Percentiles rank a stretch among this genome's conserved stretches.
phyloP scores from a whole-genome alignment of 2,113 vertebrate genomes.

The Apteryx owenii region DNA sequence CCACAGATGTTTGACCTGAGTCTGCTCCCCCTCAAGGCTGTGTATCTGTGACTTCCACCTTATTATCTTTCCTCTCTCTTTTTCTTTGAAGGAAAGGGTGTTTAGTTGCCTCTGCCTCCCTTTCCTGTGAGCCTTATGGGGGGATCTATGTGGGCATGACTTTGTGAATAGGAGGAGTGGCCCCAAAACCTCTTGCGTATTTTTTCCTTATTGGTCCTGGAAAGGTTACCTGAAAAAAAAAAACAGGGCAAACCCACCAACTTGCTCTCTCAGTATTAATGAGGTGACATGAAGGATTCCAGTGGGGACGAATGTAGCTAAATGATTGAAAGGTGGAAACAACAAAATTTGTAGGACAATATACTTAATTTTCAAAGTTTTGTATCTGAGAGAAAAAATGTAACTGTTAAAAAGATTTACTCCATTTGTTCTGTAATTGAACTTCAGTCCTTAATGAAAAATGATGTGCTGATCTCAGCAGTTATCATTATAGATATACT shows the following conservation, averaged over 20 bases:
- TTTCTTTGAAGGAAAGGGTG: background rate
- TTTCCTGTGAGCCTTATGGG: fast-evolving
- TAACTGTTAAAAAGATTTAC: background rate
- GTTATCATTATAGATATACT: background rate
- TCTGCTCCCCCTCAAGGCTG: fast-evolving
- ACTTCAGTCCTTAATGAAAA: background rate
- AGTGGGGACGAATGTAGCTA: background rate
- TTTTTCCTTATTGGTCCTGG: background rate
- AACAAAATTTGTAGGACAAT: background rate
- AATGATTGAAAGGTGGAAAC: background rate
- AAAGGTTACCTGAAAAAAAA: background rate
- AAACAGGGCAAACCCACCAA: background rate
- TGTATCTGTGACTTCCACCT: background rate
- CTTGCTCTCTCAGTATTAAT: background rate
- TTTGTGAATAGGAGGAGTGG: background rate
- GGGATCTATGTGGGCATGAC: background rate
- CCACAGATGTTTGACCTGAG: background rate
- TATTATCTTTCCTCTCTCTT: background rate
- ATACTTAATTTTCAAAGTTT: background rate
- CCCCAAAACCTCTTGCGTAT: background rate
- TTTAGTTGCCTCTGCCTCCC: background rate
- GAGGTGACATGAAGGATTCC: background rate
- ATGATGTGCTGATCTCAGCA: background rate
- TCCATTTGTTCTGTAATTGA: background rate
- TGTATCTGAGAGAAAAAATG: background rate